Conservation (phyloP, 2,113 vertebrate species). For the Rhipidura dahli region DNA sequence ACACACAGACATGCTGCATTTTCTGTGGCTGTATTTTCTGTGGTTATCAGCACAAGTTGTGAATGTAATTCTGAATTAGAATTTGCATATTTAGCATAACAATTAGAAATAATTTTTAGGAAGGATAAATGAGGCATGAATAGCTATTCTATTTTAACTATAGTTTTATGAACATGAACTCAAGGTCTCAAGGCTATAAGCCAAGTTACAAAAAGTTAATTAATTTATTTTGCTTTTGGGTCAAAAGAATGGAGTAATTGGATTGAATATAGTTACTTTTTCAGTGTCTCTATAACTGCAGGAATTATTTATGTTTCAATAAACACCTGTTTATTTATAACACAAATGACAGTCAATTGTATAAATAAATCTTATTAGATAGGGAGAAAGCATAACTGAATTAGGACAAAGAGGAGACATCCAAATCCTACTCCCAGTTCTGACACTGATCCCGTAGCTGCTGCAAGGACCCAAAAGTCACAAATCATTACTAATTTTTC, state of each 20-base stretch:
- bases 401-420: not conserved
- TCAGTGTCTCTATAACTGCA: not conserved
- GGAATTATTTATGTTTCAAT: conserved; percentile 2
- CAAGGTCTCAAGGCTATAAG: not conserved
- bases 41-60: not conserved
- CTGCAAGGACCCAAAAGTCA: not conserved
- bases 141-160: conserved; percentile 13
- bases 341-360: not conserved
- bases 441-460: not conserved
- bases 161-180: not conserved
- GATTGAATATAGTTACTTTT: conserved; percentile 1
- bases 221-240: not conserved
- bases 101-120: conserved; percentile 48
- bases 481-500: not conserved
- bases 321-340: conserved; percentile 12
- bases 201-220: not conserved
- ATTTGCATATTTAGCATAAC: conserved; percentile 49
- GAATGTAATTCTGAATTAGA: conserved; percentile 36
- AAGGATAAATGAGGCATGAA: conserved; percentile 27
- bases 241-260: not conserved
- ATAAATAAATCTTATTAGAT: not conserved
- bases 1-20: not conserved
- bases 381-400: not conserved
- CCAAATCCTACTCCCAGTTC: not conserved
- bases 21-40: not conserved